Evolutionary conservation across 2,888 invertebrate genomes (phyloP), one percentile per base, ranked within the genome.

Genomic region (Unio delphinus): DNA sequence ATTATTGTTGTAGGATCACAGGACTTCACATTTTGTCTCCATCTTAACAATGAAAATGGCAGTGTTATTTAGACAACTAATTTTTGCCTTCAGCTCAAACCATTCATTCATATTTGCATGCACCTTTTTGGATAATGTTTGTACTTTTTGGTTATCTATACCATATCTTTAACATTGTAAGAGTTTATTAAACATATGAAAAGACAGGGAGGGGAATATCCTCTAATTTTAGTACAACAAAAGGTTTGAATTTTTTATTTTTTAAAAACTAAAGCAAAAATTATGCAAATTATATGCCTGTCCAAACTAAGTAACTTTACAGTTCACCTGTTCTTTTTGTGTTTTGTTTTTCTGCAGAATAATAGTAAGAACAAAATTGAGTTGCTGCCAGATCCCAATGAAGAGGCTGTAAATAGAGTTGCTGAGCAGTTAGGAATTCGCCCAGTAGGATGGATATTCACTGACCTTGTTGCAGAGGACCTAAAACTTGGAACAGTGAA

Each of bases 391-490:
- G 93, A 95, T 67, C 84, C 86, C 7, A 93, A 92, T 78, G 93
- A 93, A 83, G 91, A 90, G n/a, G 90, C 94, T 72, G 94, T 97
- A 55, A 93, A 94, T 73, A 93, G 93, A 84, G 92, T 99, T 78
- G 95, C 97, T 59, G 90, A 88, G 54, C 92, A 93, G 69, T 93
- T 99, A 70, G 96, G 96, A 30, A 92, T 99, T 84, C 91, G 91
- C 76, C 91, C 93, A 87, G 94, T 99, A 75, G 99, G 99, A 70
- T 99, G 99, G 99, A 96, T 99, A 83, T 99, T 99, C 91, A 99
- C 99, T 26, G 99, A 99, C 92, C 93, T 99, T 76, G 93, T 97
- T 84, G 94, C 96, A 71, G 94, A 95, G 80, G 95, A 96, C 91
- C 91, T 94, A 61, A 93, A 93, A 83, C 93, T 93, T 84, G 98